Evolutionary conservation across 1,140 invertebrate genomes (phyloP), one percentile per base, ranked within the genome.

Genomic region (Heliconius hermathena): DNA sequence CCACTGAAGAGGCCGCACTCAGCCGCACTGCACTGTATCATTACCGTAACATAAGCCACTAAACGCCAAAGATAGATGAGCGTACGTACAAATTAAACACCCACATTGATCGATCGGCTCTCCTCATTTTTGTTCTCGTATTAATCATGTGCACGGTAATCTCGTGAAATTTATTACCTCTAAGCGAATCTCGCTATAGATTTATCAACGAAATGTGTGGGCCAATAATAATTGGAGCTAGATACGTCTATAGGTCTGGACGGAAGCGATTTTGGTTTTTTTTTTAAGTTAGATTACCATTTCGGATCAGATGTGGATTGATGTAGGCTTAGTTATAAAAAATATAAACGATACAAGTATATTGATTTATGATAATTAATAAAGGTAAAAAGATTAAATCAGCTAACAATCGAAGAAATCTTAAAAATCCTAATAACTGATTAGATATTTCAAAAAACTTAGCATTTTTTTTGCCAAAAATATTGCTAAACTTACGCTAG

Each of bases 101-200:
- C 92, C 91, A 94, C 92, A 81, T 90, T 89, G 91, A 92, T 90
- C 88, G 91, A 93, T 94, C 84, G 90, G 84, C 82, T 81, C 89
- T 90, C 88, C 87, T 92, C 89, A 94, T 94, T 94, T 94, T 94
- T 94, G 91, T 93, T 84, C 82, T 74, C 71, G 86, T 94, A 94
- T 94, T 91, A 94, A 94, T 94, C 90, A 91, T 87, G 74, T 81
- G 76, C 85, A 85, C 88, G 89, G 91, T 89, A 90, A 93, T 93
- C 90, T 92, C 88, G 88, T 89, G 90, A 91, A 90, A 94, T 94
- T 94, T 94, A 94, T 93, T 94, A 93, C 90, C 88, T 92, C 88
- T 90, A 91, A 93, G 92, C 89, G 90, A 94, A 94, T 94, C 91
- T 93, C 85, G 88, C 82, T 78, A 84, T 85, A 89, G 85, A 91